phyloP scores from a whole-genome alignment of 2,113 vertebrate species.

The Oryzias javanicus region DNA sequence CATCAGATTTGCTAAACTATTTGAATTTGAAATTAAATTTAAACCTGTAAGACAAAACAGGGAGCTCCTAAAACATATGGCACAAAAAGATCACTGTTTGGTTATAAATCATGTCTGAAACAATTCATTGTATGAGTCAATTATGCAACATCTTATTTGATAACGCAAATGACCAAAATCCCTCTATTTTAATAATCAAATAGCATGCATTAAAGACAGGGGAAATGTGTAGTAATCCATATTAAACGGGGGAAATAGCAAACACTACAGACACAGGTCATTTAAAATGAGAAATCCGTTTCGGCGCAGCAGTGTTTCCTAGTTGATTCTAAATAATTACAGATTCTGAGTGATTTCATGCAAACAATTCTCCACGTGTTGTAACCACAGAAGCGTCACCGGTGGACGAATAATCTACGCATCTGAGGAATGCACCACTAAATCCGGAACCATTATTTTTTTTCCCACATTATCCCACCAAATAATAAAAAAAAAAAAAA shows the following conservation, averaged over 20 bases:
- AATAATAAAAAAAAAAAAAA: background rate
- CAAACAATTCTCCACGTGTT: constrained; percentile 28
- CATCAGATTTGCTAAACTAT: constrained; percentile 4
- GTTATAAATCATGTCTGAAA: too few relatives aligned
- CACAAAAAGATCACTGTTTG: too few relatives aligned
- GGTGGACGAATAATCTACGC: background rate
- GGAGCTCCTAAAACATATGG: too few relatives aligned
- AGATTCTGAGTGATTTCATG: background rate
- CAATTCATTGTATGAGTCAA: too few relatives aligned
- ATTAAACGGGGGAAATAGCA: background rate
- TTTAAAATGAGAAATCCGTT: background rate
- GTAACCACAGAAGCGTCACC: background rate
- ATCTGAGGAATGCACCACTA: background rate
- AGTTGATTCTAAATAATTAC: background rate
- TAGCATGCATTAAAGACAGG: too few relatives aligned
- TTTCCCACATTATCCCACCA: constrained; percentile 1
- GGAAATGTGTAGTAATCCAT: background rate
- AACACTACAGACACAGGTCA: background rate
- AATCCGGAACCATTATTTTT: background rate
- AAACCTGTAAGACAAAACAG: too few relatives aligned
- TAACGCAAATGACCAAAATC: too few relatives aligned
- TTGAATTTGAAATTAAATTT: background rate
- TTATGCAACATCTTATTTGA: too few relatives aligned
- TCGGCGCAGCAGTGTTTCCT: background rate
- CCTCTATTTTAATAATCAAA: too few relatives aligned